Percentiles rank a stretch among this genome's conserved stretches.
Evolutionary conservation across 2,797 vertebrate species (phyloP).

Genomic region (Euphonia xanthogaster): DNA sequence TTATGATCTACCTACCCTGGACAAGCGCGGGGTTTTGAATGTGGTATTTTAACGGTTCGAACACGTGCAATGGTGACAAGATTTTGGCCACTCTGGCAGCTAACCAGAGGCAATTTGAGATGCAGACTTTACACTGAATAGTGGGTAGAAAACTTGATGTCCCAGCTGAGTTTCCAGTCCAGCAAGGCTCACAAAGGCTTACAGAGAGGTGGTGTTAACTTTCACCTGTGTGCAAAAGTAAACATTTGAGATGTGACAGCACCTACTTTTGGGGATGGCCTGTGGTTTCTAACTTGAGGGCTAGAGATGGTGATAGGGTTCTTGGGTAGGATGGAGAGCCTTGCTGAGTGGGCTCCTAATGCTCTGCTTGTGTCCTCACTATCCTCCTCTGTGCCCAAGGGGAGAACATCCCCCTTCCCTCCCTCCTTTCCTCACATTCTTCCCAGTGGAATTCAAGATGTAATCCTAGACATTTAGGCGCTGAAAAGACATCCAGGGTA

Average conservation of each 20-base stretch:
- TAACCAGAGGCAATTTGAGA: neutral
- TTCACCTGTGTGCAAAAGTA: neutral
- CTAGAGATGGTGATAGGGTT: neutral
- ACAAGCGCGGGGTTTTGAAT: neutral
- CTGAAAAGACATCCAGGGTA: neutral
- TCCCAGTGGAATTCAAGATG: neutral
- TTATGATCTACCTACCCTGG: neutral
- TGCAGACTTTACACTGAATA: neutral
- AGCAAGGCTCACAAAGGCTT: neutral
- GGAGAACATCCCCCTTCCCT: neutral
- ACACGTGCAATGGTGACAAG: neutral
- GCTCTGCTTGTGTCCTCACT: neutral
- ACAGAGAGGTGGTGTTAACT: neutral
- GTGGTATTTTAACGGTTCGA: neutral
- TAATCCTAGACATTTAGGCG: neutral
- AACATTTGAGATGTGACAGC: fast-evolving
- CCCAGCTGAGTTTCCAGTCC: neutral
- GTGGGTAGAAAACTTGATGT: neutral
- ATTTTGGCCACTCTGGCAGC: neutral
- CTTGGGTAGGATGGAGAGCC: neutral
- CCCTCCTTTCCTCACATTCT: neutral
- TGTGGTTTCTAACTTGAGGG: neutral
- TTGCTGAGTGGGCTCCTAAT: neutral
- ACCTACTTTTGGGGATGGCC: neutral
- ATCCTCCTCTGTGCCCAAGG: neutral